A percentile compares a stretch with the other conserved stretches of the same genome.
phyloP scores from a whole-genome alignment of 2,797 vertebrate species.

The Mallotus villosus region DNA sequence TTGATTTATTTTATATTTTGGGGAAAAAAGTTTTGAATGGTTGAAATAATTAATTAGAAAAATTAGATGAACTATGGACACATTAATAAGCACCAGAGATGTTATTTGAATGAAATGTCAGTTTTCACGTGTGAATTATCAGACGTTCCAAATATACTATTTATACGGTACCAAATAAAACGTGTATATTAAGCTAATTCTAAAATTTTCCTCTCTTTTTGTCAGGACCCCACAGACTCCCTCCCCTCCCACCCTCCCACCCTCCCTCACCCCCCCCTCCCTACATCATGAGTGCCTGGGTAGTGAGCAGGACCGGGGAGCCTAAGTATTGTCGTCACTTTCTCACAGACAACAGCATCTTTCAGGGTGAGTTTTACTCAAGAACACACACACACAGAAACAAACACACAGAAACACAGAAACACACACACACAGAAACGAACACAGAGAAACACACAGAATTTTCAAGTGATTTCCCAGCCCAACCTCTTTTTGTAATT shows the following conservation, averaged over 20 bases:
- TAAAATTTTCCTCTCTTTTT: neutral
- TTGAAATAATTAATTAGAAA: no score
- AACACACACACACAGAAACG: slow-evolving; percentile 1
- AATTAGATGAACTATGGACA: no score
- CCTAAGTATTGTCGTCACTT: slow-evolving; percentile 92
- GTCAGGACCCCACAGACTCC: neutral
- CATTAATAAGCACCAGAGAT: neutral
- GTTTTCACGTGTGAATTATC: neutral
- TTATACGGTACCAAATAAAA: neutral
- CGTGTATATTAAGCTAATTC: neutral
- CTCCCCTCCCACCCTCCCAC: slow-evolving; percentile 9
- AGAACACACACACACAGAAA: no score
- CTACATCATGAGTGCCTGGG: slow-evolving; percentile 82
- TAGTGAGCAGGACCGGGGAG: slow-evolving; percentile 75
- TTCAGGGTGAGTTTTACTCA: slow-evolving; percentile 81
- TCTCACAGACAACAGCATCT: slow-evolving; percentile 89
- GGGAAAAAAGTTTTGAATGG: no score
- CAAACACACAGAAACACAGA: no score
- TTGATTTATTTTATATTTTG: no score
- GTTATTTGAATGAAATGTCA: neutral
- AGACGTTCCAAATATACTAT: neutral
- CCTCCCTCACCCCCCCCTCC: slow-evolving; percentile 1
- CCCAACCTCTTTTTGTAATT: slow-evolving; percentile 27
- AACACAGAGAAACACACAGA: neutral
- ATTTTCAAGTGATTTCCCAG: neutral